Percentiles rank a stretch among this genome's conserved stretches.
Conservation (phyloP, 1,140 invertebrate genomes). For the Drosophila bipectinata region DNA sequence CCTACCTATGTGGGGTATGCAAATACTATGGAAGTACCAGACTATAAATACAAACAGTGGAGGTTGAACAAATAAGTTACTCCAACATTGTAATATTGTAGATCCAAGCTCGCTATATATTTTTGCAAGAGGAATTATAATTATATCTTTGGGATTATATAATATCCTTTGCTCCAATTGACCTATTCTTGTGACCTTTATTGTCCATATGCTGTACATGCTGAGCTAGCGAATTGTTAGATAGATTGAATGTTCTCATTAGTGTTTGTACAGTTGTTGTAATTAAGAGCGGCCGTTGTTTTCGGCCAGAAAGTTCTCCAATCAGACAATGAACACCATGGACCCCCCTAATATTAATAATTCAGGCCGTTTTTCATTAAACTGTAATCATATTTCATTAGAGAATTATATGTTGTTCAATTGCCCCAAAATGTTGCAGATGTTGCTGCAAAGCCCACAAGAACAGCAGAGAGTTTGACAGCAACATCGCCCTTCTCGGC, state of each 20-base stretch:
- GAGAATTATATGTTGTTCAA: constrained; percentile 45
- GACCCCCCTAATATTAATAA: constrained; percentile 56
- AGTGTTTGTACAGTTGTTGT: constrained; percentile 55
- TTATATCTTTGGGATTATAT: background rate
- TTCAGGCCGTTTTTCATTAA: constrained; percentile 72
- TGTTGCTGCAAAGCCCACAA: constrained; percentile 15
- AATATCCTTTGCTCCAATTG: background rate
- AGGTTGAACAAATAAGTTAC: background rate
- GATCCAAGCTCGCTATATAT: too few relatives aligned
- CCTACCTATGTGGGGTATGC: constrained; percentile 33
- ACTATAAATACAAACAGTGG: constrained; percentile 17
- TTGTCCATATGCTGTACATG: constrained; percentile 16
- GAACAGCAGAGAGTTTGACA: constrained; percentile 25
- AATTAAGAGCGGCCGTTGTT: constrained; percentile 59
- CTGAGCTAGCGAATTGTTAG: constrained; percentile 42
- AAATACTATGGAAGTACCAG: constrained; percentile 8
- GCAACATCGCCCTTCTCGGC: constrained; percentile 31
- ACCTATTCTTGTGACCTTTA: background rate
- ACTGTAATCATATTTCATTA: constrained; percentile 80
- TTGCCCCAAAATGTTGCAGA: constrained; percentile 41
- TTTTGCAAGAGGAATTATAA: too few relatives aligned
- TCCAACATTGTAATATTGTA: background rate
- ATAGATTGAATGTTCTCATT: constrained; percentile 55
- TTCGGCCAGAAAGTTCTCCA: constrained; percentile 44
- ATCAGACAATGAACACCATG: constrained; percentile 41